Evolutionary conservation across 2,797 vertebrate species (phyloP).

Genomic region (Scomberomorus guttatus): DNA sequence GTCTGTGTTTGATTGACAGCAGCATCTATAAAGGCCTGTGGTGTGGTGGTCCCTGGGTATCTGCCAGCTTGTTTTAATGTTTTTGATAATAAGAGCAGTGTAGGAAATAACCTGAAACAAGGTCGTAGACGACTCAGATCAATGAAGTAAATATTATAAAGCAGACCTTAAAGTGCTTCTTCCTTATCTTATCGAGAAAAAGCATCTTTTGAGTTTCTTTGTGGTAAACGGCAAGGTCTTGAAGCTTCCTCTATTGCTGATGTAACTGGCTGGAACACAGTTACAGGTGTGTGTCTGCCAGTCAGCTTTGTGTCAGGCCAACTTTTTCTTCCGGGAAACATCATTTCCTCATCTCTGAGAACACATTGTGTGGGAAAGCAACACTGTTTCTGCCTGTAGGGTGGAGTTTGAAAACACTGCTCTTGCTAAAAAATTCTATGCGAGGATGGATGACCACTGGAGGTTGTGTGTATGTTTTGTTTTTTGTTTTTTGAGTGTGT

Average conservation of each 20-base stretch:
- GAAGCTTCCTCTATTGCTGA: slow-evolving; percentile 13
- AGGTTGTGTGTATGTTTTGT: slow-evolving; percentile 11
- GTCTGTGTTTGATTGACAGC: too few relatives aligned
- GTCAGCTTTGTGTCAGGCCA: slow-evolving; percentile 8
- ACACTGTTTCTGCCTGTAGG: slow-evolving; percentile 23
- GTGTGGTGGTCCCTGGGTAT: too few relatives aligned
- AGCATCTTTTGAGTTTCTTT: slow-evolving; percentile 11
- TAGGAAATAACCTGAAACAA: background rate
- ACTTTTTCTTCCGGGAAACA: slow-evolving; percentile 27
- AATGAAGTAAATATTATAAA: background rate
- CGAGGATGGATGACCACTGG: background rate
- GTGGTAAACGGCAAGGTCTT: slow-evolving; percentile 29
- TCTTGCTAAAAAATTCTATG: slow-evolving; percentile 12
- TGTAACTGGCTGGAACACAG: slow-evolving; percentile 20
- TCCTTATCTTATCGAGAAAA: slow-evolving; percentile 26
- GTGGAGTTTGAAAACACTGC: slow-evolving; percentile 30
- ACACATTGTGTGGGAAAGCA: slow-evolving; percentile 8
- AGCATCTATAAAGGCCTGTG: too few relatives aligned
- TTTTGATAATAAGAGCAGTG: background rate
- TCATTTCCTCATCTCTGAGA: slow-evolving; percentile 24
- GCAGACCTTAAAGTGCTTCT: background rate
- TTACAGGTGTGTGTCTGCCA: slow-evolving; percentile 22
- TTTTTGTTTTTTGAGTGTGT: background rate
- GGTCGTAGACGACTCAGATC: background rate
- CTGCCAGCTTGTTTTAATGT: too few relatives aligned